Conservation (phyloP, 2,113 vertebrate species). For the Psittacara wagleri region DNA sequence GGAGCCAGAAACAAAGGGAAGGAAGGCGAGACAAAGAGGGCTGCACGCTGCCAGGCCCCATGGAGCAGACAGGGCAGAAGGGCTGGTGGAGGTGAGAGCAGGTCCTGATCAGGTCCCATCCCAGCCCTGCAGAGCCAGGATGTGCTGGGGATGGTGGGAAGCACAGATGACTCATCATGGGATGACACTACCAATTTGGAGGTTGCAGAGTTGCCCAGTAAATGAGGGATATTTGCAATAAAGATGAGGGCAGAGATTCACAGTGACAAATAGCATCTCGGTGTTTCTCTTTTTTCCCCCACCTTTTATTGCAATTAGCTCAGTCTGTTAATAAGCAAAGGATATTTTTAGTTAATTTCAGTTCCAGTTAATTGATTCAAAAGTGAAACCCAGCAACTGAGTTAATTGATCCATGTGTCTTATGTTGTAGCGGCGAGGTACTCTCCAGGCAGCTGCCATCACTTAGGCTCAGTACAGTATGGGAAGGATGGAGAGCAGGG, state of each 20-base stretch:
- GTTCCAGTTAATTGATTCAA: conserved; percentile 66
- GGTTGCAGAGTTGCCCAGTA: neutral
- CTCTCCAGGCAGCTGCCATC: conserved; percentile 36
- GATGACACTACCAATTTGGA: neutral
- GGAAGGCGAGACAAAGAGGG: conserved; percentile 43
- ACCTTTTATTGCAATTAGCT: conserved; percentile 64
- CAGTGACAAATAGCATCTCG: conserved; percentile 39
- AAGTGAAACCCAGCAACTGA: conserved; percentile 68
- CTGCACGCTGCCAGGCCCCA: neutral
- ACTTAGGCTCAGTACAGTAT: neutral
- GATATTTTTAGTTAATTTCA: conserved; percentile 72
- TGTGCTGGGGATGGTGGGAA: neutral
- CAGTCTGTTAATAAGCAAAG: conserved; percentile 67
- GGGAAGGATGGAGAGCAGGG: neutral
- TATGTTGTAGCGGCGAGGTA: neutral
- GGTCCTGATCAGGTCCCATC: neutral
- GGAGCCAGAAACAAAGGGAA: conserved; percentile 45
- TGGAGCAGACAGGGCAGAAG: neutral
- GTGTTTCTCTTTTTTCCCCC: neutral
- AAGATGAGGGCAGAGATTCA: conserved; percentile 1
- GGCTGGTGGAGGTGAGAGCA: neutral
- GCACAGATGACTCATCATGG: neutral
- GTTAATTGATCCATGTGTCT: conserved; percentile 69
- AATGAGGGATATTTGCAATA: conserved; percentile 23
- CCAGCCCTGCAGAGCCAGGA: fast-evolving